Evolutionary conservation across 2,888 invertebrate genomes (phyloP).

Genomic region (Crepidodera aurea): DNA sequence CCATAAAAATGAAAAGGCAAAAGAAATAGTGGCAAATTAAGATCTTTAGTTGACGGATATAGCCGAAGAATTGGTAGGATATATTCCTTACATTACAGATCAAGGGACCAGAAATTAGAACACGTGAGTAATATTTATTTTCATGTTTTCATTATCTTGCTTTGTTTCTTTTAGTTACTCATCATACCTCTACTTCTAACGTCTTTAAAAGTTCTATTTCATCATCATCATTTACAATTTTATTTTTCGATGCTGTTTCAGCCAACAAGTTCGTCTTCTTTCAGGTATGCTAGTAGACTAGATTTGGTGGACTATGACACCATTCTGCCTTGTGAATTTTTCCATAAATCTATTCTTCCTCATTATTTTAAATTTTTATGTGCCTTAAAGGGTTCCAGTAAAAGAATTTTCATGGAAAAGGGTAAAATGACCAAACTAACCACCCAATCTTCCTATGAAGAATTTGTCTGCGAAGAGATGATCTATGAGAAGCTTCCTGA

Average conservation of each 20-base stretch:
- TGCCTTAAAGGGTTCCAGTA: constrained; percentile 57
- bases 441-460: constrained; percentile 64
- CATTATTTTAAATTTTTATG: constrained; percentile 25
- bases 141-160: no score
- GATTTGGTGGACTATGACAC: no score
- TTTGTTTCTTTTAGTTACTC: no score
- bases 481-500: constrained; percentile 65
- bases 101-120: constrained; percentile 88
- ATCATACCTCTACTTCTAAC: no score
- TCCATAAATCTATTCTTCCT: no score
- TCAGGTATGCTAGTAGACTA: no score
- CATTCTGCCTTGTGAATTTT: no score
- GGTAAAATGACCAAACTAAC: constrained; percentile 63
- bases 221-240: no score
- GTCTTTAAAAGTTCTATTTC: no score
- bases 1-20: constrained; percentile 61
- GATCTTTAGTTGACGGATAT: constrained; percentile 65
- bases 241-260: no score
- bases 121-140: constrained; percentile 74
- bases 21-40: constrained; percentile 62
- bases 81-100: constrained; percentile 81
- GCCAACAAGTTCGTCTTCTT: no score
- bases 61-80: constrained; percentile 68
- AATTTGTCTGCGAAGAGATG: constrained; percentile 65
- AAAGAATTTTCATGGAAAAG: constrained; percentile 45